Evolutionary conservation across 2,888 invertebrate species (phyloP), one percentile per base, ranked within the genome.

Genomic region (Panopea generosa): DNA sequence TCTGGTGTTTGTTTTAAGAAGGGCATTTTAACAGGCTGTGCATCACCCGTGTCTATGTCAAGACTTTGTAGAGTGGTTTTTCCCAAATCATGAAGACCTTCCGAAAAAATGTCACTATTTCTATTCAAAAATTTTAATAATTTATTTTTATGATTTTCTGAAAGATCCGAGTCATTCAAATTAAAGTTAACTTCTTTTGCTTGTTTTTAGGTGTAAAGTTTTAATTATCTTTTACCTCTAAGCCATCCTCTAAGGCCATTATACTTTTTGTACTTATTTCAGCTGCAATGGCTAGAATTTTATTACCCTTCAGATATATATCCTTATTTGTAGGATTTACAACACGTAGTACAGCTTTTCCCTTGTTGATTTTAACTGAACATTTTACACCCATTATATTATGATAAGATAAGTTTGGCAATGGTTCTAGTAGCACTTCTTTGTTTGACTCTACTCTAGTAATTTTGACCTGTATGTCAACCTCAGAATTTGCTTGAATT

Each of bases 1-100:
- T 59, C 40, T 18, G 75, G 79, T 14, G 45, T 75, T 56, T 63
- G 71, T 47, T 61, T 71, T 47, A 60, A n/a, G n/a, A n/a, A n/a
- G n/a, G n/a, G n/a, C n/a, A n/a, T n/a, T n/a, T n/a, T n/a, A n/a
- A n/a, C n/a, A n/a, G n/a, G n/a, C n/a, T n/a, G n/a, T n/a, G n/a
- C n/a, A n/a, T n/a, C n/a, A n/a, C n/a, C n/a, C n/a, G n/a, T n/a
- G n/a, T n/a, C n/a, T n/a, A n/a, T n/a, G n/a, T n/a, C n/a, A n/a
- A n/a, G n/a, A n/a, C n/a, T n/a, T n/a, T n/a, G n/a, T n/a, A n/a
- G n/a, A n/a, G n/a, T n/a, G n/a, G n/a, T n/a, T n/a, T n/a, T n/a
- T n/a, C n/a, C n/a, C n/a, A n/a, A n/a, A n/a, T n/a, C n/a, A n/a
- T n/a, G n/a, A n/a, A n/a, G n/a, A n/a, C n/a, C n/a, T n/a, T n/a